Evolutionary conservation across 2,113 vertebrate genomes (phyloP), one percentile per base, ranked within the genome.

Genomic region (Phycodurus eques): DNA sequence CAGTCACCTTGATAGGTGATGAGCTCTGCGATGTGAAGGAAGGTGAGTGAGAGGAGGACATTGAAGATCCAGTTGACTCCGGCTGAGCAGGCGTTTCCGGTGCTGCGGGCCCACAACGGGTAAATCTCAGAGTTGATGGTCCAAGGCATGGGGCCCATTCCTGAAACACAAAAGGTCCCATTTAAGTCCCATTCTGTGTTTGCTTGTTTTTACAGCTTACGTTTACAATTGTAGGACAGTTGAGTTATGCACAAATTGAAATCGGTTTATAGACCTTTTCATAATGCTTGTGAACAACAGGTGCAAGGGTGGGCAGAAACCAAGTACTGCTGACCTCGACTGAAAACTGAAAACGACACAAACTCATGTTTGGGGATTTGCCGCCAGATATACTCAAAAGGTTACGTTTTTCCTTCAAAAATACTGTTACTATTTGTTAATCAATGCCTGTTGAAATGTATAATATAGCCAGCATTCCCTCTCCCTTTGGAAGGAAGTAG

Each of bases 111-210:
- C 98, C 98, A 99, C 71, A 98, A 94, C 0, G 97, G 97, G 80
- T 96, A 99, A 78, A 99, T 99, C 92, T 99, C 98, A 33, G 97
- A 96, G 93, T 99, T 99, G 76, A 99, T 92, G 0, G 97, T 99
- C 98, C 98, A 99, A 7, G 98, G 98, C 96, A 98, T 99, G 8
- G 97, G 92, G 61, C 98, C 98, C 98, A 99, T 99, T 59, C 98
- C 98, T 95, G 60, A 64, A 31, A 77, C 9, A 80, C 22, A 57
- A 22, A 51, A 33, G 33, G 14, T 35, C 57, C 31, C 31, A 60
- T 33, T 60, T 1, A 12, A 60, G 14, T 17, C 57, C 31, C 31
- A 60, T 33, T 60, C 2, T 11, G n/a, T 57, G 54, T 57, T 57
- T 22, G 59, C 4, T 60, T 33, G 7, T 8, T 60, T 60, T 33